Base-by-base conservation (phyloP, 2,888 invertebrate genomes). In the Rhingia rostrata region DNA sequence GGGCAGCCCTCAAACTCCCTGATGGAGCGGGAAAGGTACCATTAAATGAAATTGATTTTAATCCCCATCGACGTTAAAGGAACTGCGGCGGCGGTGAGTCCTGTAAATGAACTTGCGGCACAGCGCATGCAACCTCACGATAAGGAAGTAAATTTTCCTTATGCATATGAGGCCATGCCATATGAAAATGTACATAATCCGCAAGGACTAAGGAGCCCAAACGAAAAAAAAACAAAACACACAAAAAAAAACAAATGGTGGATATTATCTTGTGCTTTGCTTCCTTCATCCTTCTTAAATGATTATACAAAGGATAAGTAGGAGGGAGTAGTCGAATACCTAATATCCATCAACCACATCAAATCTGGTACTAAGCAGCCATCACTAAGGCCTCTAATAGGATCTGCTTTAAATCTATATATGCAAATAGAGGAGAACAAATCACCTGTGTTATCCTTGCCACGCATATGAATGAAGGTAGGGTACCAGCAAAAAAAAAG, bases 31-130 rank as follows among this genome's bases (percentile, higher is more conserved):
- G 66, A 64, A 43, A 32, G 74, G 74, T 69, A 43, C 83, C 74
- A 66, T 80, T 80, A 84, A 75, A 66, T 61, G 64, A 80, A 84
- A 84, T 84, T 80, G 80, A 84, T 80, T 84, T 84, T 74, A 64
- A 80, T 84, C 64, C 74, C 60, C 53, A 67, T 84, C 79, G 67
- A 72, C 39, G 39, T 51, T 58, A 63, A 75, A 64, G 37, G 63
- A 66, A 49, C 32, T 49, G 49, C 49, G 49, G 49, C 10, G 5
- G 5, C 32, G 7, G 6, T 43, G 45, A 64, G 51, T 41, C 56
- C 74, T 43, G 39, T 37, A 37, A 73, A 54, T 51, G 41, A 77
- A 67, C 67, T 56, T 43, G 10, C 47, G n/a, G 39, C 45, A 39
- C 33, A 9, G 41, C n/a, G 75, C 69, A 81, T 83, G 83, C 67